Evolutionary conservation across 2,113 vertebrate genomes (phyloP).

Genomic region (Morone chrysops): DNA sequence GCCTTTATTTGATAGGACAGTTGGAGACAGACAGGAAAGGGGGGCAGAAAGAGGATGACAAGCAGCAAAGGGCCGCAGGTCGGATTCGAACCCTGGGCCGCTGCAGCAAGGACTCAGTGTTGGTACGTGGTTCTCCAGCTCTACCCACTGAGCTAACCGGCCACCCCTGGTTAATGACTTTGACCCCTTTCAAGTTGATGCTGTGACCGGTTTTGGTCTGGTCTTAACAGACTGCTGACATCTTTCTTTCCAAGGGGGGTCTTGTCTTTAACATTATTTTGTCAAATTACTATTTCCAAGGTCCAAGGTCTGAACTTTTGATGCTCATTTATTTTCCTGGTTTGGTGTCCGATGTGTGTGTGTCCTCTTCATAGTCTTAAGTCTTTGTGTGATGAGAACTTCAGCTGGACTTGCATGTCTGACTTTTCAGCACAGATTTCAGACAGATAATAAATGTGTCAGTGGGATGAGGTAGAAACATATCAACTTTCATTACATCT

Average conservation of each 20-base stretch:
- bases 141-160: no score
- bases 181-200: background rate
- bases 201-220: background rate
- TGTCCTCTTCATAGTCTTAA: background rate
- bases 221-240: background rate
- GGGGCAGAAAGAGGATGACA: no score
- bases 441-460: constrained; percentile 63
- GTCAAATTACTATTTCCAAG: background rate
- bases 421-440: constrained; percentile 40
- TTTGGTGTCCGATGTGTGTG: background rate
- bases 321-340: background rate
- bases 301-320: no score
- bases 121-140: no score
- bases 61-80: no score
- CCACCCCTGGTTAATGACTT: background rate
- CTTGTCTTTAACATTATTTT: background rate
- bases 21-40: no score
- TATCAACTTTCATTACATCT: constrained; percentile 42
- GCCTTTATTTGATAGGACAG: no score
- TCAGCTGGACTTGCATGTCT: constrained; percentile 37
- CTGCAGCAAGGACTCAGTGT: no score
- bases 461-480: constrained; percentile 43
- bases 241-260: background rate
- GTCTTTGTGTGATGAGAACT: constrained; percentile 32
- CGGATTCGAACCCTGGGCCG: no score